Base-by-base conservation (phyloP, 64 coral and sea anemone species). In the Trachythela sp. region DNA sequence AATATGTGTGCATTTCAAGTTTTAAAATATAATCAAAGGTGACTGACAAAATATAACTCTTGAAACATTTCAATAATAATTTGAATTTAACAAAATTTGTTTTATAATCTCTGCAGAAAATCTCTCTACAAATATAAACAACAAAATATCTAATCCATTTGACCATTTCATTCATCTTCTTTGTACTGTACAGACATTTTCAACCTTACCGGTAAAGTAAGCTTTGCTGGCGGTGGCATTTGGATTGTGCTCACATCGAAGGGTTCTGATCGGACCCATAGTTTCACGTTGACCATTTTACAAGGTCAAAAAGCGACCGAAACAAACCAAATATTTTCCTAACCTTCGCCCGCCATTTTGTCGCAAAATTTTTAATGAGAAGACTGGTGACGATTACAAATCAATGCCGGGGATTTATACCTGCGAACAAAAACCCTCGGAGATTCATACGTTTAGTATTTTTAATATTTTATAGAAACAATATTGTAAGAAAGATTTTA, bases 161-260 rank as follows among this genome's bases (percentile, higher is more conserved):
- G n/a, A n/a, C n/a, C n/a, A n/a, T n/a, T n/a, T n/a, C n/a, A n/a
- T n/a, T n/a, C n/a, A n/a, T n/a, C n/a, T n/a, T n/a, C n/a, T n/a
- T n/a, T n/a, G n/a, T 77, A 35, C 4, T 22, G 2, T 77, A 2
- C 71, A 77, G 31, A 32, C 10, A 77, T 77, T 22, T 30, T 35
- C 13, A 15, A 30, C 26, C 91, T 90, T 72, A 99, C 93, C 18
- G 94, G 91, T 31, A 95, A 91, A 13, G 94, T 99, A 67, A 99
- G 60, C 88, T 94, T 99, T 52, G 96, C 83, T 24, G 96, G 96
- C 51, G 94, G 91, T 33, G 93, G 96, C 18, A 89, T 88, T n/a
- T 99, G 96, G n/a, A 99, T 95, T 84, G 96, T 93, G 45, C 96
- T 93, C 77, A 87, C 94, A 54, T 99, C 96, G 59, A 99, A 99